These are phyloP conservation scores for Nasonia vitripennis DNA, from an alignment of 1,140 invertebrate species.

Conservation along the genomic window DNA sequence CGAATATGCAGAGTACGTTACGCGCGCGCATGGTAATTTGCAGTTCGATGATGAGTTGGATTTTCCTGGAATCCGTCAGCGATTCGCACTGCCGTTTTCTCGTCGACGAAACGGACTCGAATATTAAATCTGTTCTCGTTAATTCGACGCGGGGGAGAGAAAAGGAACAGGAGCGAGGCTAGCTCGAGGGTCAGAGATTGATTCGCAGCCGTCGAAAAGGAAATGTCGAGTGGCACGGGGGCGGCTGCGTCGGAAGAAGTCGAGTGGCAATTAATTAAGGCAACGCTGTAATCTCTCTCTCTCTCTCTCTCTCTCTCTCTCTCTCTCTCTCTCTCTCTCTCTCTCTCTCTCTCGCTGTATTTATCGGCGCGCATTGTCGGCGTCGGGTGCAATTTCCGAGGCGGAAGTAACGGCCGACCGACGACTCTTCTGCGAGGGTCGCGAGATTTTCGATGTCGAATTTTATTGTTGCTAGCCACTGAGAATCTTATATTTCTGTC, in stretches of 20 bases:
- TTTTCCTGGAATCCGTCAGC: no score
- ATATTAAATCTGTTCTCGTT: no score
- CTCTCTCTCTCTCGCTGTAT: neutral
- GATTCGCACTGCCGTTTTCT: no score
- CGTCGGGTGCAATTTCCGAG: neutral
- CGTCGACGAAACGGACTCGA: no score
- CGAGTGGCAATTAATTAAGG: constrained; percentile 62
- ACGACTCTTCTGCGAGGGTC: no score
- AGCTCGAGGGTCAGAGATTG: neutral
- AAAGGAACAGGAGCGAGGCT: neutral
- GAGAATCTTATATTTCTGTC: no score
- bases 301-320: no score
- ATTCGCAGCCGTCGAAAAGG: constrained; percentile 8
- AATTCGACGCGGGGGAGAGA: neutral
- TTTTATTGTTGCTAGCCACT: no score
- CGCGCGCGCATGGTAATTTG: constrained; percentile 3
- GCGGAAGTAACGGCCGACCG: neutral
- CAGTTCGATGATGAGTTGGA: no score
- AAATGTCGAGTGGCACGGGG: constrained; percentile 47
- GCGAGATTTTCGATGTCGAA: neutral
- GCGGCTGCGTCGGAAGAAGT: constrained; percentile 48
- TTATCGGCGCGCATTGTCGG: neutral
- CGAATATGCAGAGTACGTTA: neutral
- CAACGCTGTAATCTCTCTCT: neutral
- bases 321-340: no score